Evolutionary conservation across 35 echinoderm and acorn worm genomes (phyloP).

Genomic region (Amphiura filiformis): DNA sequence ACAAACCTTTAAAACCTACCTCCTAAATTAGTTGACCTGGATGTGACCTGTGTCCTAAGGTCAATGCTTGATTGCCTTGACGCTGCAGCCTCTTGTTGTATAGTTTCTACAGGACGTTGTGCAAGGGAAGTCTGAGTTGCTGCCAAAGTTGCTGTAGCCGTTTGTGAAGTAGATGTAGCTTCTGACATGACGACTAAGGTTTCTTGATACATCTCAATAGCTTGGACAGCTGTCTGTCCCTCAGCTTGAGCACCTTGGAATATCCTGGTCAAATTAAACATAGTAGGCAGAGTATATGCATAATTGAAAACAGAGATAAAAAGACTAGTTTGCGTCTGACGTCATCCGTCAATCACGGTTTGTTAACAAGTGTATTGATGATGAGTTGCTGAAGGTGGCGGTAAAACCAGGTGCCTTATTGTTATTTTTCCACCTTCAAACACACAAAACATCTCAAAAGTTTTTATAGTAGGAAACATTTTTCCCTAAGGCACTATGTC

Average conservation of each 20-base stretch:
- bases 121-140: constrained; percentile 23
- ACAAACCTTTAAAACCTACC: too few species aligned
- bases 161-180: constrained; percentile 29
- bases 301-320: too few species aligned
- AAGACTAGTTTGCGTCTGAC: too few species aligned
- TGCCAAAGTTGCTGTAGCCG: constrained; percentile 24
- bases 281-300: too few species aligned
- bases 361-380: too few species aligned
- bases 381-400: too few species aligned
- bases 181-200: constrained; percentile 49
- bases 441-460: too few species aligned
- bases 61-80: constrained; percentile 28
- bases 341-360: too few species aligned
- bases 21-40: constrained; percentile 27
- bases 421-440: too few species aligned
- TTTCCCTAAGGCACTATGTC: too few species aligned
- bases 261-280: constrained; percentile 43
- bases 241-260: constrained; percentile 32
- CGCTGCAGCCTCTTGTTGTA: constrained; percentile 31
- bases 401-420: too few species aligned
- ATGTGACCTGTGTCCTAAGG: constrained; percentile 14
- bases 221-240: constrained; percentile 58
- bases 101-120: neutral
- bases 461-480: too few species aligned
- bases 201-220: constrained; percentile 42